phyloP scores from a whole-genome alignment of 2,113 vertebrate genomes.

The Pangasianodon gigas region DNA sequence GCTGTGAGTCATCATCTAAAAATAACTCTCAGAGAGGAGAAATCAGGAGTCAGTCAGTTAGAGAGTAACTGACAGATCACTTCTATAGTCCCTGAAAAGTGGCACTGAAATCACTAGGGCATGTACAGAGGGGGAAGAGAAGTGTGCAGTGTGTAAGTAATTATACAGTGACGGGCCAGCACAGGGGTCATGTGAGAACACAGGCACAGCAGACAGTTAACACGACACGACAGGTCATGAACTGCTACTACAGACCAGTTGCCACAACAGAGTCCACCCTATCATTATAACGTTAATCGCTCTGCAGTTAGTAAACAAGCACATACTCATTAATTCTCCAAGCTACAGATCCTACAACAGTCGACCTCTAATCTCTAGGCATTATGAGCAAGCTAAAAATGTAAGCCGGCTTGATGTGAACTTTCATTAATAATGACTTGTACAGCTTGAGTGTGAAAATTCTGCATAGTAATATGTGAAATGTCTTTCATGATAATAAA shows the following conservation, averaged over 20 bases:
- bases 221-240: neutral
- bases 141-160: neutral
- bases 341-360: neutral
- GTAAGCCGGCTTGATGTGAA: neutral
- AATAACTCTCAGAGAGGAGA: conserved; percentile 46
- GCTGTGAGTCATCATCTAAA: conserved; percentile 61
- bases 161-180: neutral
- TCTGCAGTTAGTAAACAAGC: neutral
- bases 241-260: conserved; percentile 15
- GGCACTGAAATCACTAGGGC: neutral
- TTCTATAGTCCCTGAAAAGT: neutral
- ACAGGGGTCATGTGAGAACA: neutral
- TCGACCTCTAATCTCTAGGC: neutral
- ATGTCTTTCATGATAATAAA: neutral
- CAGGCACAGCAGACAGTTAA: neutral
- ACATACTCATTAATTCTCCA: neutral
- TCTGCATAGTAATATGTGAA: neutral
- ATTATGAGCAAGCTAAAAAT: neutral
- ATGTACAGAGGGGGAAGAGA: neutral
- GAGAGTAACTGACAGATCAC: neutral
- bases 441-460: neutral
- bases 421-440: neutral
- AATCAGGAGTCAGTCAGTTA: neutral
- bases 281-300: neutral
- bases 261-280: conserved; percentile 15